Percentiles rank a stretch among this genome's conserved stretches.
Evolutionary conservation across 2,888 invertebrate genomes (phyloP).

Genomic region (Polyploca ridens): DNA sequence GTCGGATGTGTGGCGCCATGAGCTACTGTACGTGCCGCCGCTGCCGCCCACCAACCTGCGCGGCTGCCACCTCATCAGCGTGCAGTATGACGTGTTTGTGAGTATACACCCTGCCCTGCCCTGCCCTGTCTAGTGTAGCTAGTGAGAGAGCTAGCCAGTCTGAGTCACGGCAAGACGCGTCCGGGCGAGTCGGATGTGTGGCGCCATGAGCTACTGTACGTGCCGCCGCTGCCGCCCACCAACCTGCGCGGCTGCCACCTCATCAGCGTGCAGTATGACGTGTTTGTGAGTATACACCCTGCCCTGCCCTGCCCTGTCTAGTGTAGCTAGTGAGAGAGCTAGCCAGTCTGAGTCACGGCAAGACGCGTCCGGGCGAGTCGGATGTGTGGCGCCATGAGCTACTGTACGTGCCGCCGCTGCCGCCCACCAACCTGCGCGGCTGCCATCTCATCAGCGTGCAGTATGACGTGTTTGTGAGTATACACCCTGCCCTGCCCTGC

Average conservation of each 20-base stretch:
- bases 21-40: slow-evolving; percentile 96
- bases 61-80: slow-evolving; percentile 96
- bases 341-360: slow-evolving; percentile 91
- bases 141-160: slow-evolving; percentile 35
- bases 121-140: too few relatives aligned
- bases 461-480: slow-evolving; percentile 95
- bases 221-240: slow-evolving; percentile 97
- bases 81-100: slow-evolving; percentile 96
- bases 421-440: slow-evolving; percentile 96
- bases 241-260: slow-evolving; percentile 97
- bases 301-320: too few relatives aligned
- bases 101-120: slow-evolving; percentile 75
- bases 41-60: slow-evolving; percentile 96
- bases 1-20: slow-evolving; percentile 93
- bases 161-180: slow-evolving; percentile 90
- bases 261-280: slow-evolving; percentile 96
- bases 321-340: slow-evolving; percentile 89
- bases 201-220: slow-evolving; percentile 94
- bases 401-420: slow-evolving; percentile 96
- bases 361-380: slow-evolving; percentile 91
- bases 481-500: not conserved
- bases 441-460: slow-evolving; percentile 97
- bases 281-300: slow-evolving; percentile 88
- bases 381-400: slow-evolving; percentile 95
- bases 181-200: slow-evolving; percentile 93